Evolutionary conservation across 2,888 invertebrate genomes (phyloP).

Genomic region (Oligia fasciuncula): DNA sequence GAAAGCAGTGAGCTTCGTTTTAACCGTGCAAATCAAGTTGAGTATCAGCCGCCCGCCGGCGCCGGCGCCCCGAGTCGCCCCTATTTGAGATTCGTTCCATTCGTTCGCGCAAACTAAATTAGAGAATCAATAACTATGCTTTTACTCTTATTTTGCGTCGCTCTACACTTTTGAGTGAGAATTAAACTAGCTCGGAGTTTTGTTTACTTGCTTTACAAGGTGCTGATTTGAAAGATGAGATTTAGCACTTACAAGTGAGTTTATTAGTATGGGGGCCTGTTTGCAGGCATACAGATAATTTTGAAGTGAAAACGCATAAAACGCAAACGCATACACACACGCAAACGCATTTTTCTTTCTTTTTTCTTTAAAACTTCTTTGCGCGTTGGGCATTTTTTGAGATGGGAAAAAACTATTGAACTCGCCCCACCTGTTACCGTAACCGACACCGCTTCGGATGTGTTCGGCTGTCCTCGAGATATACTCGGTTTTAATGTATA

Average conservation of each 20-base stretch:
- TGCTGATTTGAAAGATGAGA: slow-evolving; percentile 7
- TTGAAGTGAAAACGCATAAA: no score
- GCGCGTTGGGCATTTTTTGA: no score
- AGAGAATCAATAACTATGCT: slow-evolving; percentile 58
- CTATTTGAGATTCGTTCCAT: slow-evolving; percentile 53
- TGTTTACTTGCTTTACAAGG: slow-evolving; percentile 16
- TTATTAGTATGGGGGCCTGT: neutral
- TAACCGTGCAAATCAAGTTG: slow-evolving; percentile 47
- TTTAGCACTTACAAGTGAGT: neutral
- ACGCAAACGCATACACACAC: no score
- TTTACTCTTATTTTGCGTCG: slow-evolving; percentile 52
- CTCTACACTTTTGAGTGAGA: slow-evolving; percentile 31
- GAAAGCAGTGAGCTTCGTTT: slow-evolving; percentile 25
- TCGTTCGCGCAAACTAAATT: slow-evolving; percentile 55
- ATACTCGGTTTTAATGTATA: no score
- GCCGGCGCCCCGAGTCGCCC: slow-evolving; percentile 31
- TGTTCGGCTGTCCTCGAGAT: no score
- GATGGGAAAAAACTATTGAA: no score
- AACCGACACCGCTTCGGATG: no score
- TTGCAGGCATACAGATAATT: no score
- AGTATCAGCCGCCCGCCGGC: neutral
- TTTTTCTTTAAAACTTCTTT: no score
- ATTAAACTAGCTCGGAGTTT: slow-evolving; percentile 30
- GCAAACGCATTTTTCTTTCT: no score
- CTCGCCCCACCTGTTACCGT: no score